Base-by-base conservation (phyloP, 1,140 invertebrate species). In the Ips typographus region DNA sequence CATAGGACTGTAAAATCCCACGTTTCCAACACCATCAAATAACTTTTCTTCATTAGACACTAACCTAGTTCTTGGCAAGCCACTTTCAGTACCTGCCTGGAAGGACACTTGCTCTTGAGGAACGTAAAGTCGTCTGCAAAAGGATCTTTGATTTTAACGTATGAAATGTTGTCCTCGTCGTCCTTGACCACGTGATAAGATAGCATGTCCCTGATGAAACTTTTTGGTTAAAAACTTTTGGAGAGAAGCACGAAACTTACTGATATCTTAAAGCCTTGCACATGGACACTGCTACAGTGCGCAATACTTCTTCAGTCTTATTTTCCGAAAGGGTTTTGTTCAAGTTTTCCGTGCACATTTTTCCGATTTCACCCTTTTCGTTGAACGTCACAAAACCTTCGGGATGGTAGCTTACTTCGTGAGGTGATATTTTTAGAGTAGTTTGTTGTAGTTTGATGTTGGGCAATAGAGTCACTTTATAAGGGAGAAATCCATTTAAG, bases 381-480 rank as follows among this genome's bases (percentile, higher is more conserved):
- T 91, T 90, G 82, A 92, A 94, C 61, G 93, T 84, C 1, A 93
- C 90, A 79, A 89, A 93, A 2, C 93, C 93, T 71, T 88, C 87
- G 51, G 85, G 83, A 67, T 84, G 85, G 68, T 93, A 92, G 65
- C 87, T 83, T 1, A 85, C 80, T 38, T 88, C 83, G 73, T 92
- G 86, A 1, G 90, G 89, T 0, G 85, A 87, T 72, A 86, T 80
- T 59, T 83, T 78, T 8, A 84, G 83, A 47, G 84, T 82, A 63
- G 86, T 83, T 69, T 82, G 80, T 66, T 89, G 78, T 51, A 83
- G 81, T 0, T 84, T 80, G 37, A 91, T 81, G 64, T 86, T 87
- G 7, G 90, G 88, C 2, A 91, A 86, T 40, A 95, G 82, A 40
- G 88, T 89, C 63, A 95, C 92, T 94, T 72, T 4, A 77, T 73